phyloP scores from a whole-genome alignment of 2,113 vertebrate species.

The Psilopogon haemacephalus region DNA sequence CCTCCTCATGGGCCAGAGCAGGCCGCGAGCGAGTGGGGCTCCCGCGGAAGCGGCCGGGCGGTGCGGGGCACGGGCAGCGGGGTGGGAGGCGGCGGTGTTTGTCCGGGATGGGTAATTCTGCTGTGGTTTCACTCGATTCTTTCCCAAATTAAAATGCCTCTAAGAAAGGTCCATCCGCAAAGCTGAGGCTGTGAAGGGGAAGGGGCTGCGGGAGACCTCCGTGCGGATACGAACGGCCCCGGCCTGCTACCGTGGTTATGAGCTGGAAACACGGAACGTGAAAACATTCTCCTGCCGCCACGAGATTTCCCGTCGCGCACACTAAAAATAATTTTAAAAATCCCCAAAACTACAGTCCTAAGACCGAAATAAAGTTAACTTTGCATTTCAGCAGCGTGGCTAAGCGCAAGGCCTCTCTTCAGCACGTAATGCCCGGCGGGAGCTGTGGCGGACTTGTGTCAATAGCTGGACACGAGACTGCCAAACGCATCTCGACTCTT shows the following conservation, averaged over 20 bases:
- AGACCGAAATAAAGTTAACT: fast-evolving
- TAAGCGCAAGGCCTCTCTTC: fast-evolving
- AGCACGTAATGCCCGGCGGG: too few relatives aligned
- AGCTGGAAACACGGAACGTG: too few relatives aligned
- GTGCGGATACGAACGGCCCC: fast-evolving
- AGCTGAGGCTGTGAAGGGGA: too few relatives aligned
- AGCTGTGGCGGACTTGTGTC: not conserved
- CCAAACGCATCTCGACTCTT: fast-evolving
- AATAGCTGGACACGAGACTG: too few relatives aligned
- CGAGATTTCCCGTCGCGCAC: too few relatives aligned
- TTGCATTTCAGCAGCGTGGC: fast-evolving
- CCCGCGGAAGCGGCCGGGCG: not conserved
- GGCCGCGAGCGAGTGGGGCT: not conserved
- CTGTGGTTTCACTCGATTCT: fast-evolving
- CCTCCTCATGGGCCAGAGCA: not conserved
- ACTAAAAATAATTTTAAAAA: fast-evolving
- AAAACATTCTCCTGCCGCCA: fast-evolving
- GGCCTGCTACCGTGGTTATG: not conserved
- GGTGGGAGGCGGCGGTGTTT: not conserved
- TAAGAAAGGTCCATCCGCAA: not conserved
- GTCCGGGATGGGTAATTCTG: fast-evolving
- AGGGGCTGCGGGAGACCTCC: not conserved
- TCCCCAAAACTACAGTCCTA: fast-evolving
- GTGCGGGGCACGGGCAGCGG: not conserved
- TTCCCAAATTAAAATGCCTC: not conserved